Evolutionary conservation across 2,888 invertebrate species (phyloP).

Genomic region (Melangyna quadrimaculata): DNA sequence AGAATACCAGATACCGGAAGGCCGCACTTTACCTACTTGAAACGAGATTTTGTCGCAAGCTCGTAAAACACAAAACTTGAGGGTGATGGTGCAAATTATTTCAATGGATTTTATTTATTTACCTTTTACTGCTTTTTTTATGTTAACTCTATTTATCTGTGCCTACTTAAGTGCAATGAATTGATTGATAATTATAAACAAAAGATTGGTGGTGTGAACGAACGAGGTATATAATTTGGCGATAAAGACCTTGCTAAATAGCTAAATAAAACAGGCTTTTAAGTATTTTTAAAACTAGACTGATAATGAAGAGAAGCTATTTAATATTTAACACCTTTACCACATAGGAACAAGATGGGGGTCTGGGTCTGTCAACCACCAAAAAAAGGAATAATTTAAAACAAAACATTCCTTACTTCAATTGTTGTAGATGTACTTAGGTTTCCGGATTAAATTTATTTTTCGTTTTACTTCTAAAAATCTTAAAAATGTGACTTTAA

Average conservation of each 20-base stretch:
- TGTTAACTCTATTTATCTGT: background rate
- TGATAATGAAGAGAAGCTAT: background rate
- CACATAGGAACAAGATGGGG: background rate
- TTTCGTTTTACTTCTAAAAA: too few relatives aligned
- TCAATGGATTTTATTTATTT: slow-evolving; percentile 38
- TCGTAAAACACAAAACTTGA: slow-evolving; percentile 31
- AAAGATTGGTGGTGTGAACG: background rate
- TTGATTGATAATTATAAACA: background rate
- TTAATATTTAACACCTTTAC: background rate
- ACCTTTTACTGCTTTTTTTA: slow-evolving; percentile 14
- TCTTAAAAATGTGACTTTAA: too few relatives aligned
- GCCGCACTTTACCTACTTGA: background rate
- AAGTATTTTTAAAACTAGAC: background rate
- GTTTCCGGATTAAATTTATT: too few relatives aligned
- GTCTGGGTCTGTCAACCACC: background rate
- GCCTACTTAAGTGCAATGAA: background rate
- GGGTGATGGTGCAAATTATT: slow-evolving; percentile 36
- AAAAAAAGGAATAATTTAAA: background rate
- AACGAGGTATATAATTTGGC: background rate
- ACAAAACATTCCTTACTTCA: too few relatives aligned
- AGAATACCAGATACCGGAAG: slow-evolving; percentile 28
- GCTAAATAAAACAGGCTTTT: background rate
- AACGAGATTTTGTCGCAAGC: slow-evolving; percentile 21
- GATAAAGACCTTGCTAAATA: slow-evolving; percentile 11
- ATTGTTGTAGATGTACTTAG: too few relatives aligned